Conservation (phyloP, 2,113 vertebrate species). For the Callithrix jacchus region DNA sequence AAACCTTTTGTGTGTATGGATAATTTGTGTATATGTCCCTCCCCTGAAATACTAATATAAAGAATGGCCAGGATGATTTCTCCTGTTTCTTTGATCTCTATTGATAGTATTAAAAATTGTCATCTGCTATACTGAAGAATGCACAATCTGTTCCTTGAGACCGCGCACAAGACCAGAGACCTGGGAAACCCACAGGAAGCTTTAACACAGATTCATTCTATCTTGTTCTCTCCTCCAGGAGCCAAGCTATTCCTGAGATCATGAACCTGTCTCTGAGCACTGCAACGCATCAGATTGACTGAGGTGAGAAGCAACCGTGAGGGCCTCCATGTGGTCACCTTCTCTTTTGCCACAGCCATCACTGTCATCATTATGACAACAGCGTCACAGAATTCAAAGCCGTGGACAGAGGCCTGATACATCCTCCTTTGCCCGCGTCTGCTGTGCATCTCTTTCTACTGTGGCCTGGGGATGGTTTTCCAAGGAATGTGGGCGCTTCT, state of each 20-base stretch:
- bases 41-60: not conserved
- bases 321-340: slow-evolving; percentile 71
- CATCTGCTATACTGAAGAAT: not conserved
- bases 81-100: not conserved
- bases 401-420: slow-evolving; percentile 69
- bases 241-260: not conserved
- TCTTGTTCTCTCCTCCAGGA: slow-evolving; percentile 43
- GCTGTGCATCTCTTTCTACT: slow-evolving; percentile 76
- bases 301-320: slow-evolving; percentile 62
- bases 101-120: not conserved
- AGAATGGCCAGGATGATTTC: not conserved
- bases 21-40: not conserved
- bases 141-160: not conserved
- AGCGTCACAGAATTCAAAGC: slow-evolving; percentile 57
- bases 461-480: slow-evolving; percentile 65
- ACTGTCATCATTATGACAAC: slow-evolving; percentile 65
- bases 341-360: slow-evolving; percentile 70
- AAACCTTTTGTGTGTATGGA: not conserved
- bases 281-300: slow-evolving; percentile 58
- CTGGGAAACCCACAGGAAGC: not conserved
- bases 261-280: slow-evolving; percentile 69
- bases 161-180: not conserved
- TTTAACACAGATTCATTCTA: not conserved
- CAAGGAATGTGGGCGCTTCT: slow-evolving; percentile 58
- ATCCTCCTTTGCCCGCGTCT: slow-evolving; percentile 79